Evolutionary conservation across 2,888 invertebrate species (phyloP).

Genomic region (Xylota sylvarum): DNA sequence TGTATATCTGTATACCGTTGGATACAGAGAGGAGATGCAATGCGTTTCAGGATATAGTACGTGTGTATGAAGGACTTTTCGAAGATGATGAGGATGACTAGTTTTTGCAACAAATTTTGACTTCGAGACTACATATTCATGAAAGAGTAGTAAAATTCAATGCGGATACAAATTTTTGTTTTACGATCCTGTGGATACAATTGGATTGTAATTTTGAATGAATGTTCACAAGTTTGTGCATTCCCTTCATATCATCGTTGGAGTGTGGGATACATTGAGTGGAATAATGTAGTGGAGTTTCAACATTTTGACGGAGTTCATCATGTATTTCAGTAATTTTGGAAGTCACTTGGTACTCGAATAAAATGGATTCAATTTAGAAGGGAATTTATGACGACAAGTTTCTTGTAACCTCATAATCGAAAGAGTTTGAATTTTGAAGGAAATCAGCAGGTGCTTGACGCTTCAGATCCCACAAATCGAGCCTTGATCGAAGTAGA

Average conservation of each 20-base stretch:
- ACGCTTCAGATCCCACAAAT: too few relatives aligned
- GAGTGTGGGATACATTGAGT: not conserved
- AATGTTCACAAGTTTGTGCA: slow-evolving; percentile 12
- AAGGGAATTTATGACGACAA: too few relatives aligned
- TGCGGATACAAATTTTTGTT: slow-evolving; percentile 41
- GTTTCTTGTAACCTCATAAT: too few relatives aligned
- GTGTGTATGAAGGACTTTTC: not conserved
- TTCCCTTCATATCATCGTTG: too few relatives aligned
- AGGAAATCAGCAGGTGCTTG: too few relatives aligned
- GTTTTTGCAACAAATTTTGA: slow-evolving; percentile 53
- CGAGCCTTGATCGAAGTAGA: too few relatives aligned
- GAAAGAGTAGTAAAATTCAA: slow-evolving; percentile 42
- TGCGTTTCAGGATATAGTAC: slow-evolving; percentile 11
- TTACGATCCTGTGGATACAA: slow-evolving; percentile 49
- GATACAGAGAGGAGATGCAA: slow-evolving; percentile 5
- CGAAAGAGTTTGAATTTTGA: too few relatives aligned
- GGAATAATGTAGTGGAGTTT: too few relatives aligned
- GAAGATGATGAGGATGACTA: slow-evolving; percentile 21
- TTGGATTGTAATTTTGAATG: slow-evolving; percentile 39
- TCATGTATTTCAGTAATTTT: too few relatives aligned
- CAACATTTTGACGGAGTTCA: not conserved
- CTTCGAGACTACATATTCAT: slow-evolving; percentile 1
- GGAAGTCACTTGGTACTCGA: too few relatives aligned
- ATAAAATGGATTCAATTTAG: too few relatives aligned
- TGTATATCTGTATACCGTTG: not conserved